A percentile compares a stretch with the other conserved stretches of the same genome.
Conservation (phyloP, 1,140 invertebrate genomes). For the Eupeodes corollae region DNA sequence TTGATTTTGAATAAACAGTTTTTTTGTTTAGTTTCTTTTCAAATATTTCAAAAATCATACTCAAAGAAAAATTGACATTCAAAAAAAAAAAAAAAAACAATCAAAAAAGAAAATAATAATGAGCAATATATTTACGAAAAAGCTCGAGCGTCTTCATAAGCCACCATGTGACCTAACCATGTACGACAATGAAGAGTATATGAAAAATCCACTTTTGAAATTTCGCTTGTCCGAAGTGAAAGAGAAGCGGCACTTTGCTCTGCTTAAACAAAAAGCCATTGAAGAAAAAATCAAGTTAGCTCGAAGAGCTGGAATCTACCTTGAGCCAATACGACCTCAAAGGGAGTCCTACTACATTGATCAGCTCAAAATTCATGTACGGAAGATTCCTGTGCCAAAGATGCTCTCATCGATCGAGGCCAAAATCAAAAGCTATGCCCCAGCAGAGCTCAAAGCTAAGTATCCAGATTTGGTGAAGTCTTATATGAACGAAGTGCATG, state of each 20-base stretch:
- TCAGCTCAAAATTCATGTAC: conserved; percentile 26
- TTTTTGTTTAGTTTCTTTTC: too few relatives aligned
- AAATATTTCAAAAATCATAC: too few relatives aligned
- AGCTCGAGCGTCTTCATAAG: conserved; percentile 27
- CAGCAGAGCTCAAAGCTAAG: conserved; percentile 20
- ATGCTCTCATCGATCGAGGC: conserved; percentile 29
- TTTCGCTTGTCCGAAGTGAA: conserved; percentile 29
- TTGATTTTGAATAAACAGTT: too few relatives aligned
- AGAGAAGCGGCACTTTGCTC: conserved; percentile 24
- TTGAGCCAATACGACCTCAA: conserved; percentile 19
- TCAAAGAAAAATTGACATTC: too few relatives aligned
- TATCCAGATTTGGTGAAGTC: conserved; percentile 26
- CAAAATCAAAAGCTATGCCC: conserved; percentile 29
- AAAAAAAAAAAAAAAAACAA: not conserved
- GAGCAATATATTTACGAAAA: conserved; percentile 16
- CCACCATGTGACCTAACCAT: conserved; percentile 26
- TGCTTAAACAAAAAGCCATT: conserved; percentile 27
- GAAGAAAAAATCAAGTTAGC: conserved; percentile 27
- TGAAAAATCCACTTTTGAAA: conserved; percentile 30
- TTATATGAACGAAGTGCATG: conserved; percentile 32
- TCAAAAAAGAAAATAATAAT: conserved; percentile 2
- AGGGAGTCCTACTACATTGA: conserved; percentile 26
- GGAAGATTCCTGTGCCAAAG: conserved; percentile 28
- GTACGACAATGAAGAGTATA: conserved; percentile 35
- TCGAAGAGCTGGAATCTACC: conserved; percentile 13